A percentile compares a stretch with the other conserved stretches of the same genome.
Evolutionary conservation across 2,113 vertebrate genomes (phyloP).

Genomic region (Mellivora capensis): DNA sequence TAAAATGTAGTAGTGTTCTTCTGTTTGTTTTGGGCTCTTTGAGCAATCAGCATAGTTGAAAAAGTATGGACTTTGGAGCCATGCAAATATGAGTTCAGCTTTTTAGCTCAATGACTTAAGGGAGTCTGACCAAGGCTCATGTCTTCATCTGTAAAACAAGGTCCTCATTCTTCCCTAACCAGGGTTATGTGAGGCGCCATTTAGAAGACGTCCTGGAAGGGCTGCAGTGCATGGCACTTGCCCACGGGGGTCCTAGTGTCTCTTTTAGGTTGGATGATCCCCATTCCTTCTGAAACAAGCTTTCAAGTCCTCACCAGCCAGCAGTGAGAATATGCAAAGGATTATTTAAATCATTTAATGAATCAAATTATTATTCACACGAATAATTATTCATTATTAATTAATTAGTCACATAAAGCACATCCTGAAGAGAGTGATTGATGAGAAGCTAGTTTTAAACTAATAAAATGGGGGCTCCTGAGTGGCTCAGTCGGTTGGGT

Average conservation of each 20-base stretch:
- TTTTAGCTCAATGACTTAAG: neutral
- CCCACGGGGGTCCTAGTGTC: rapidly evolving
- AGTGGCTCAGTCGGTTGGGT: too few species aligned
- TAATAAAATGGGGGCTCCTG: neutral
- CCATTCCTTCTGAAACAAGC: neutral
- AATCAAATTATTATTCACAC: neutral
- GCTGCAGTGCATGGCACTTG: neutral
- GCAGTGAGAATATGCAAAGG: neutral
- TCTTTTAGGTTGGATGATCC: neutral
- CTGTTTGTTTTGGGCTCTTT: neutral
- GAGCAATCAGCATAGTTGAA: neutral
- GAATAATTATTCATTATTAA: neutral
- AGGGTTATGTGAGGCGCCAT: neutral
- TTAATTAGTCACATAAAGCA: neutral
- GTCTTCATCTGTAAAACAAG: neutral
- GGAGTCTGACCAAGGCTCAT: neutral
- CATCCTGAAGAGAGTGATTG: neutral
- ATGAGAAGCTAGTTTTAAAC: neutral
- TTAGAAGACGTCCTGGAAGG: neutral
- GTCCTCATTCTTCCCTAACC: neutral
- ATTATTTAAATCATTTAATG: neutral
- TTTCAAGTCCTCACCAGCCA: neutral
- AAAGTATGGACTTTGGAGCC: neutral
- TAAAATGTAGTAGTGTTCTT: neutral
- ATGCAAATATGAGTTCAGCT: neutral